phyloP scores from a whole-genome alignment of 2,888 invertebrate species.

The Pantelozetes paolii region DNA sequence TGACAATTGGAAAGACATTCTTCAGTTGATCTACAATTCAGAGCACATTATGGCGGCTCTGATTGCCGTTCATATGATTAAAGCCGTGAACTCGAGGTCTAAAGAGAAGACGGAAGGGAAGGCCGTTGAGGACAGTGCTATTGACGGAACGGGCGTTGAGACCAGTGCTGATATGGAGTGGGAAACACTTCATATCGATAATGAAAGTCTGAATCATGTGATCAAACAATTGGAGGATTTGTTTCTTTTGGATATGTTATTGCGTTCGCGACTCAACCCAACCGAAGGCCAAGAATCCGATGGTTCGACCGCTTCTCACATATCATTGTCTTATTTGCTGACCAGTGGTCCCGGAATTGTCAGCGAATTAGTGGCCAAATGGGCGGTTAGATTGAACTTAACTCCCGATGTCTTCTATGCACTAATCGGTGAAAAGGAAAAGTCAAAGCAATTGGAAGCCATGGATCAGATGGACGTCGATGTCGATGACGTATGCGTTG shows the following conservation, averaged over 20 bases:
- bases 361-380: constrained; percentile 79
- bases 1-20: constrained; percentile 34
- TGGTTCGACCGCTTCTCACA: not conserved
- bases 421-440: constrained; percentile 9
- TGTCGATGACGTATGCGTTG: constrained; percentile 42
- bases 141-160: too few relatives aligned
- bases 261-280: constrained; percentile 50
- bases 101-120: not conserved
- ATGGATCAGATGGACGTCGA: constrained; percentile 32
- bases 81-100: constrained; percentile 16
- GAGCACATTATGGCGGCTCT: constrained; percentile 36
- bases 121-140: not conserved
- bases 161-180: constrained; percentile 58
- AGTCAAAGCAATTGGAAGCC: constrained; percentile 33
- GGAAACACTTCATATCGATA: constrained; percentile 78
- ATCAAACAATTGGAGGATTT: constrained; percentile 85
- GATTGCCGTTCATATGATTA: constrained; percentile 37
- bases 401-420: constrained; percentile 58
- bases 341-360: constrained; percentile 67
- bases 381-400: constrained; percentile 71
- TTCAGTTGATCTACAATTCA: constrained; percentile 37
- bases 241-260: constrained; percentile 69
- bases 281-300: not conserved
- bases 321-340: constrained; percentile 54
- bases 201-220: constrained; percentile 77